A percentile compares a stretch with the other conserved stretches of the same genome.
Evolutionary conservation across 2,113 vertebrate species (phyloP).

Genomic region (Clinocottus analis): DNA sequence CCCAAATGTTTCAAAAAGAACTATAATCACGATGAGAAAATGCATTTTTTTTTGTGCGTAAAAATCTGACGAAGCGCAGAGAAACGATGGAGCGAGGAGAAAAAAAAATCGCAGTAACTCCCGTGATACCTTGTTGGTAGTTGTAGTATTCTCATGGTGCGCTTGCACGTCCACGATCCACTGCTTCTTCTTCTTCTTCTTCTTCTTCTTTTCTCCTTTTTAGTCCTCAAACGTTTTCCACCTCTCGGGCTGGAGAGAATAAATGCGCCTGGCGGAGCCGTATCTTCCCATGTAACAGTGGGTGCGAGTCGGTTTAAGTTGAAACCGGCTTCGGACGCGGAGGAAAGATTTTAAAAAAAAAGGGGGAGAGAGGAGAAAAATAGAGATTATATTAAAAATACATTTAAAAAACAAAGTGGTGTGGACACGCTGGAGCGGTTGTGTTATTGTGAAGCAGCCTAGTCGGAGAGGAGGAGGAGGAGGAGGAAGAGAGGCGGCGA

Average conservation of each 20-base stretch:
- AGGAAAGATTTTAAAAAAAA: too few species aligned
- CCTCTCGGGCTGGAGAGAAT: slow-evolving; percentile 37
- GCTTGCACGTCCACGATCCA: slow-evolving; percentile 40
- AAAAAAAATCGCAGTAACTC: background rate
- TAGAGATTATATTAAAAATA: background rate
- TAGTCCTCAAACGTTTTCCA: slow-evolving; percentile 41
- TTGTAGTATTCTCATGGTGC: slow-evolving; percentile 61
- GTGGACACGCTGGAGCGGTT: background rate
- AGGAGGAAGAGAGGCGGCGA: background rate
- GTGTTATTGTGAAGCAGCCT: slow-evolving; percentile 27
- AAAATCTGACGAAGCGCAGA: background rate
- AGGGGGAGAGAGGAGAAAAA: too few species aligned
- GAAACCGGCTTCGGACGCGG: slow-evolving; percentile 6
- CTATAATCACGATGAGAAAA: background rate
- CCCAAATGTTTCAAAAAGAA: slow-evolving; percentile 33
- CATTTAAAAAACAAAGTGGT: background rate
- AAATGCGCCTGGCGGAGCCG: slow-evolving; percentile 45
- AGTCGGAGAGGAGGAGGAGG: slow-evolving; percentile 4
- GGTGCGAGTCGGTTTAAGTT: slow-evolving; percentile 17
- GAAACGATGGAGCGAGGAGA: background rate
- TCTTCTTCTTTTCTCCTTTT: too few species aligned
- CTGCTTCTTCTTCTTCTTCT: background rate
- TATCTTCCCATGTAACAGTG: slow-evolving; percentile 34
- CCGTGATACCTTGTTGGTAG: slow-evolving; percentile 63
- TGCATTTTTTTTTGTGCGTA: too few species aligned